phyloP scores from a whole-genome alignment of 2,797 vertebrate genomes.

The Epinephelus coioides region DNA sequence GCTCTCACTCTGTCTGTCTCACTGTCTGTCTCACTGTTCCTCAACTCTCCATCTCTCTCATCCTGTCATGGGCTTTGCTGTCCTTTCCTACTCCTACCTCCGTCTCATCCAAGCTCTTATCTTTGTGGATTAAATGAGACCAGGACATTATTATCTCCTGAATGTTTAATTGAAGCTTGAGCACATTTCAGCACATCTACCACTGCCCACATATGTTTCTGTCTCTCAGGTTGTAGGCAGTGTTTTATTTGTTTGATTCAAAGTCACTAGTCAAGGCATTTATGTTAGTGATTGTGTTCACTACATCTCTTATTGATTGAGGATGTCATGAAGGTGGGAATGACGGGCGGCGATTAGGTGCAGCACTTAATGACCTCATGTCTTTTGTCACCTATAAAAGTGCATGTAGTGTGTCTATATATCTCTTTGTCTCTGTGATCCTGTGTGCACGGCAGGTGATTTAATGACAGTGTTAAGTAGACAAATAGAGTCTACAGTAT shows the following conservation, averaged over 20 bases:
- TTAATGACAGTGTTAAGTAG: slow-evolving; percentile 41
- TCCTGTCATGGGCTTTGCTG: not conserved
- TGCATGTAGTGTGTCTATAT: slow-evolving; percentile 17
- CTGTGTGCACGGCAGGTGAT: slow-evolving; percentile 35
- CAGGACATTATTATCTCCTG: slow-evolving; percentile 22
- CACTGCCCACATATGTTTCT: not conserved
- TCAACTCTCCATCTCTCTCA: slow-evolving; percentile 13
- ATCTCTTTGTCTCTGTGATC: slow-evolving; percentile 7
- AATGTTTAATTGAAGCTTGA: slow-evolving; percentile 48
- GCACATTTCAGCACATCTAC: slow-evolving; percentile 8
- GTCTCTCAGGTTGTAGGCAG: slow-evolving; percentile 8
- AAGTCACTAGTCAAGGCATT: slow-evolving; percentile 34
- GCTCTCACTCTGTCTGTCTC: slow-evolving; percentile 1
- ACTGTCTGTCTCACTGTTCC: slow-evolving; percentile 20
- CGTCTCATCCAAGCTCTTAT: slow-evolving; percentile 11
- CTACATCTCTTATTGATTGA: not conserved
- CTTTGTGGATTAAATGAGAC: slow-evolving; percentile 40
- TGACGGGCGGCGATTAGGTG: slow-evolving; percentile 19
- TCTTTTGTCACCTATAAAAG: slow-evolving; percentile 37
- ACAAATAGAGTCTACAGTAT: slow-evolving; percentile 29
- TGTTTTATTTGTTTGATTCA: slow-evolving; percentile 30
- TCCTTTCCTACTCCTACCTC: not conserved
- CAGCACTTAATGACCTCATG: slow-evolving; percentile 24
- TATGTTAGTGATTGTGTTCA: slow-evolving; percentile 18
- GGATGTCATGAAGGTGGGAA: slow-evolving; percentile 14